These are phyloP conservation scores for Epinotia ramella DNA, from an alignment of 2,888 invertebrate species.

Conservation along the genomic window DNA sequence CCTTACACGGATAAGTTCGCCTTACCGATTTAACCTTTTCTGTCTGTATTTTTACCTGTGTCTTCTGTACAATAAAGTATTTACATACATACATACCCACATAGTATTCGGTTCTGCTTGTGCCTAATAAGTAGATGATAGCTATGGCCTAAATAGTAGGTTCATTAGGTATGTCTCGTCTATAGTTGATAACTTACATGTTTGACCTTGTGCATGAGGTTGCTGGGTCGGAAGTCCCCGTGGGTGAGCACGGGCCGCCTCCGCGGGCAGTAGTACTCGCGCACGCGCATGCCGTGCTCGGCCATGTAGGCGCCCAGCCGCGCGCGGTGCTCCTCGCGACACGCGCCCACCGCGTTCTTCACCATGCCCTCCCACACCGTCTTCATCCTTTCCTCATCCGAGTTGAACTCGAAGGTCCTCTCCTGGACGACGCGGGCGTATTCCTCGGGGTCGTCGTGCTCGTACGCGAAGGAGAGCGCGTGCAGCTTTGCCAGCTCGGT, in stretches of 20 bases:
- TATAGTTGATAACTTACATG: constrained; percentile 14
- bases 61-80: too few species aligned
- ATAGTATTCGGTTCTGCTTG: too few species aligned
- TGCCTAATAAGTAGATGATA: neutral
- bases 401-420: constrained; percentile 48
- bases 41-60: too few species aligned
- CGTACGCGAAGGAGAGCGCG: constrained; percentile 66
- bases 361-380: constrained; percentile 45
- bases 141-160: too few species aligned
- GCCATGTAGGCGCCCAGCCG: constrained; percentile 53
- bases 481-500: constrained; percentile 70
- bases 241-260: constrained; percentile 59
- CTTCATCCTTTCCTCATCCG: constrained; percentile 41
- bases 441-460: constrained; percentile 59
- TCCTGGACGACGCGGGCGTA: constrained; percentile 54
- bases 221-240: constrained; percentile 66
- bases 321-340: constrained; percentile 55
- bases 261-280: constrained; percentile 49
- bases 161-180: too few species aligned
- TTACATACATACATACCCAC: too few species aligned
- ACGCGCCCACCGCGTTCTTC: constrained; percentile 47
- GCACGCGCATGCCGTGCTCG: constrained; percentile 40
- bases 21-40: too few species aligned
- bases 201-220: constrained; percentile 49
- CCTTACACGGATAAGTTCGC: too few species aligned